Evolutionary conservation across 2,797 vertebrate species (phyloP), one percentile per base, ranked within the genome.

Genomic region (Rhinogobio ventralis): DNA sequence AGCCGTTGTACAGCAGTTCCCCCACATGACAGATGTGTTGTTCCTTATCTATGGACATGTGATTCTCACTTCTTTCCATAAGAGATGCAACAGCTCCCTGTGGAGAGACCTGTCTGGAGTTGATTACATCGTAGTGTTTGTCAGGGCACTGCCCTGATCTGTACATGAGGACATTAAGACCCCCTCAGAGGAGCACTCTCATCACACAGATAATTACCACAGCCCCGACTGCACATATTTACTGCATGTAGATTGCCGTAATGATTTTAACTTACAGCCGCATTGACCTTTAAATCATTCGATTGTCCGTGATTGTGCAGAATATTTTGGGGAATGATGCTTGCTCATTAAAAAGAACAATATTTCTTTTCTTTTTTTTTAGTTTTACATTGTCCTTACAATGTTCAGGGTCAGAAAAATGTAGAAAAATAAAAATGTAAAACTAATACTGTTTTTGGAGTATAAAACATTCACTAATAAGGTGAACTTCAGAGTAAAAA

Each of bases 91-190:
- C 33, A 23, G 17, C 79, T 86, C 88, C 60, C 72, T 67, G 84
- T 73, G 82, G 85, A 85, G 83, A 79, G 78, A 67, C 60, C 82
- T 86, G 82, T 85, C 85, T 89, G 81, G 67, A 88, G 83, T 82
- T 88, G 83, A 89, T 89, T 89, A 87, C 83, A 84, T 88, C 67
- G 78, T 85, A 82, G 86, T 88, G 83, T 86, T 85, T 77, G 80
- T 85, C 76, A 45, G 78, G 57, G 46, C 83, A 76, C 36, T 53
- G 78, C 53, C 28, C 60, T 30, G 42, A 53, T 73, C 81, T 39
- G 60, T 84, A 69, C 85, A 75, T 53, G 77, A 85, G 83, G 57
- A 75, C 87, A 71, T 88, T 81, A 88, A 79, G 83, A 82, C 79
- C 60, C 51, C 68, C 88, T 79, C 62, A 67, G 85, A 84, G 81